Percentiles rank a stretch among this genome's conserved stretches.
Evolutionary conservation across 2,113 vertebrate species (phyloP).

Genomic region (Holacanthus passer): DNA sequence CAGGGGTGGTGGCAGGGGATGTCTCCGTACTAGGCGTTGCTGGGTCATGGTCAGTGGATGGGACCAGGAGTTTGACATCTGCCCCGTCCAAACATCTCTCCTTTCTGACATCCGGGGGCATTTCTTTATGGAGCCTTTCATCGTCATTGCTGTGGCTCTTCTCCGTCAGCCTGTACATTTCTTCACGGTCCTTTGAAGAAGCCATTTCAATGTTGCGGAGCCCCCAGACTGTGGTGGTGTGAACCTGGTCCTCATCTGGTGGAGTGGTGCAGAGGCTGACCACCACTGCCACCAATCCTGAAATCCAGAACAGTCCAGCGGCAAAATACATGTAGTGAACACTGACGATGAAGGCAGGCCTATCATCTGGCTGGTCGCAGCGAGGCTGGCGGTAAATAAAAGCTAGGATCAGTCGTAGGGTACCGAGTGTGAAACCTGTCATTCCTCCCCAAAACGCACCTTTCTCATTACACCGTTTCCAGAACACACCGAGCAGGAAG

Average conservation of each 20-base stretch:
- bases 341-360: constrained; percentile 90
- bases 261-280: constrained; percentile 94
- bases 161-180: constrained; percentile 83
- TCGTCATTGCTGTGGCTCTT: constrained; percentile 83
- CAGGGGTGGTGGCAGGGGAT: constrained; percentile 88
- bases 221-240: constrained; percentile 94
- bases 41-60: constrained; percentile 84
- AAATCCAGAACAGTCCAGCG: constrained; percentile 93
- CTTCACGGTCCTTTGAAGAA: constrained; percentile 74
- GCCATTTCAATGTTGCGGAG: constrained; percentile 77
- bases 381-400: constrained; percentile 93
- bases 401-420: constrained; percentile 88
- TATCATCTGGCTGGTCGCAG: constrained; percentile 92
- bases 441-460: constrained; percentile 97
- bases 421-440: constrained; percentile 91
- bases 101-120: constrained; percentile 88
- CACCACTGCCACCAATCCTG: constrained; percentile 88
- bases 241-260: constrained; percentile 88
- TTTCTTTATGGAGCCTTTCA: constrained; percentile 79
- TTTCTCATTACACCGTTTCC: constrained; percentile 95
- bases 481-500: constrained; percentile 96
- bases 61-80: constrained; percentile 90
- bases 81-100: constrained; percentile 87
- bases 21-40: constrained; percentile 87
- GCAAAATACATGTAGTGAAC: constrained; percentile 98